These are phyloP conservation scores for Phortica okadai DNA, from an alignment of 2,888 invertebrate genomes.

Conservation along the genomic window DNA sequence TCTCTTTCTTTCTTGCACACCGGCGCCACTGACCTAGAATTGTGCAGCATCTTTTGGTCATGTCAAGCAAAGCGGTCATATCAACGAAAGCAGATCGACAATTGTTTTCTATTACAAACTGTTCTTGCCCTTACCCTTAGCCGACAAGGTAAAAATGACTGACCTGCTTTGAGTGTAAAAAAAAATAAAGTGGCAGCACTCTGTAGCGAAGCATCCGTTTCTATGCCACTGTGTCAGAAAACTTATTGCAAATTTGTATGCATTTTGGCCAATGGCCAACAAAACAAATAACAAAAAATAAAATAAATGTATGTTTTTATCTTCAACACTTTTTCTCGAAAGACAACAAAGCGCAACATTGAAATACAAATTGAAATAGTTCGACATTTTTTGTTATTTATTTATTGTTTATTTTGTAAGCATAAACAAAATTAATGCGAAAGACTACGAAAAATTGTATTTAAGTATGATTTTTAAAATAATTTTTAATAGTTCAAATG, in stretches of 20 bases:
- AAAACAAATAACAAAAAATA: not conserved
- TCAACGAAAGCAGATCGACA: not conserved
- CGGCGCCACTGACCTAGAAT: not conserved
- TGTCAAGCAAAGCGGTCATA: not conserved
- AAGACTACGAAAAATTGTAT: too few species aligned
- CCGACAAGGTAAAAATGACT: too few species aligned
- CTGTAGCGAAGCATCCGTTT: too few species aligned
- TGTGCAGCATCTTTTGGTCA: not conserved
- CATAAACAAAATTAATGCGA: too few species aligned
- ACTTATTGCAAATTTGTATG: conserved; percentile 2
- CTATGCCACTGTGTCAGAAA: not conserved
- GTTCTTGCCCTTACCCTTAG: too few species aligned
- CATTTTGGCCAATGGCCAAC: conserved; percentile 19
- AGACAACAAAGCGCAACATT: not conserved
- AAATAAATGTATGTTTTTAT: not conserved
- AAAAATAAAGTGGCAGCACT: too few species aligned
- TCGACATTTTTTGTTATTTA: not conserved
- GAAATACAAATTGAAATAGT: not conserved
- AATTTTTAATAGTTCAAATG: too few species aligned
- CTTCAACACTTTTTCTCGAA: not conserved
- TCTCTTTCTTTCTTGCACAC: not conserved
- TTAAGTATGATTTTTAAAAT: too few species aligned
- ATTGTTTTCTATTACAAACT: not conserved
- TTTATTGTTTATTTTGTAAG: not conserved
- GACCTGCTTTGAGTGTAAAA: too few species aligned